Conservation (phyloP, 2,113 vertebrate species). For the Sphaerodactylus townsendi region DNA sequence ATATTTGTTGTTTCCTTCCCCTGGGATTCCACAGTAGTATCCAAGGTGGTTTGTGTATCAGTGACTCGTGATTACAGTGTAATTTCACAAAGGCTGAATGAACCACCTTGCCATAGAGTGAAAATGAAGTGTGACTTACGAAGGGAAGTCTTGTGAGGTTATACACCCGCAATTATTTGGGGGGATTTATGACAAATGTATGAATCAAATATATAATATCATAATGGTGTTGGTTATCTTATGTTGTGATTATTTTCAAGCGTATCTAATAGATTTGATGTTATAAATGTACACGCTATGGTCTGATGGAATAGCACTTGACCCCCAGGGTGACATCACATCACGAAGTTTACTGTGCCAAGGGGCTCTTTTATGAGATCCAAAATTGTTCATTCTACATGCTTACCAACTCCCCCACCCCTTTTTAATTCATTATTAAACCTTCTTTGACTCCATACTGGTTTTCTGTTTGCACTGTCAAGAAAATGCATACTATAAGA, state of each 20-base stretch:
- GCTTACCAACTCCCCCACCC: not conserved
- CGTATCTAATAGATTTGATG: not conserved
- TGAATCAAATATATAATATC: not conserved
- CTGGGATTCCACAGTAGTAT: not conserved
- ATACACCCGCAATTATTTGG: not conserved
- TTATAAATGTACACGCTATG: not conserved
- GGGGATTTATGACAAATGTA: not conserved
- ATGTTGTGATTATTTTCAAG: not conserved
- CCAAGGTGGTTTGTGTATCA: not conserved
- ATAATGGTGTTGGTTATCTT: not conserved
- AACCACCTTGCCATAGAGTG: not conserved
- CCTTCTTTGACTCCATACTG: not conserved
- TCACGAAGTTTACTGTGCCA: no score
- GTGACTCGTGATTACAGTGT: not conserved
- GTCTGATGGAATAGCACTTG: not conserved
- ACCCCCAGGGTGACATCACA: no score
- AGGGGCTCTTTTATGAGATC: no score
- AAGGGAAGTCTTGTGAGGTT: not conserved
- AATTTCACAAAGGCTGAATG: not conserved
- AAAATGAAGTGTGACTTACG: not conserved
- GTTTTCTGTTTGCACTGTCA: not conserved
- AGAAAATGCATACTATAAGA: not conserved
- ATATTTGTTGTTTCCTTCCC: not conserved
- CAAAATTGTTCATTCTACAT: no score
- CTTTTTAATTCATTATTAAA: not conserved